Conservation (phyloP, 2,888 invertebrate genomes). For the Noctua comes region DNA sequence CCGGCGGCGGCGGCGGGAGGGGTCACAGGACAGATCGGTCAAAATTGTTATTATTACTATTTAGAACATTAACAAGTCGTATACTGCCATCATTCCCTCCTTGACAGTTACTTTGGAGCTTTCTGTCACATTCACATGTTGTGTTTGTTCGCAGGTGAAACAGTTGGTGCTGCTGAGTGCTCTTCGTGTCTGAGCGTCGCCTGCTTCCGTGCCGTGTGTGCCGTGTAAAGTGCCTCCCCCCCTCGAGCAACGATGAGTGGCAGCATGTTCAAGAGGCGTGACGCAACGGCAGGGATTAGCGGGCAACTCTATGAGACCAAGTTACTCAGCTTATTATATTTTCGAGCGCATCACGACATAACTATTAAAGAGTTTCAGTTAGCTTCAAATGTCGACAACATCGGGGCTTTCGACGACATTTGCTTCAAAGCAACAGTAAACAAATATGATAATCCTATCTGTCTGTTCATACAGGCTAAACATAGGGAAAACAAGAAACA, state of each 20-base stretch:
- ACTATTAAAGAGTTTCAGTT: not conserved
- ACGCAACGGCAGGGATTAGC: not conserved
- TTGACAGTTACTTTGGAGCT: not conserved
- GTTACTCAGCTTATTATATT: not conserved
- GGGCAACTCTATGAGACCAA: not conserved
- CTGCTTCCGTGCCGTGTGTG: not conserved
- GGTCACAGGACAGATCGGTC: too few relatives aligned
- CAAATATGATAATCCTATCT: not conserved
- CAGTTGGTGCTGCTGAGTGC: not conserved
- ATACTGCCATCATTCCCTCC: not conserved
- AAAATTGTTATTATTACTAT: not conserved
- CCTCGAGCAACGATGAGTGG: not conserved
- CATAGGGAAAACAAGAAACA: not conserved
- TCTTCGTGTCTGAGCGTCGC: not conserved
- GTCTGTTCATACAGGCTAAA: conserved; percentile 7
- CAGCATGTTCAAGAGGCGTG: conserved; percentile 1
- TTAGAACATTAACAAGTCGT: not conserved
- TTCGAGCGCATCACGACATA: not conserved
- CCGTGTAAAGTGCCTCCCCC: not conserved
- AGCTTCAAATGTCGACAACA: not conserved
- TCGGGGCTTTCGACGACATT: not conserved
- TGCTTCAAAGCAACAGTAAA: conserved; percentile 4
- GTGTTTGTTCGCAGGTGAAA: not conserved
- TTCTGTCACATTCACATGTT: not conserved
- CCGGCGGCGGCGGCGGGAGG: too few relatives aligned